These are phyloP conservation scores for Ispidina picta DNA, from an alignment of 2,797 vertebrate species.

Conservation along the genomic window DNA sequence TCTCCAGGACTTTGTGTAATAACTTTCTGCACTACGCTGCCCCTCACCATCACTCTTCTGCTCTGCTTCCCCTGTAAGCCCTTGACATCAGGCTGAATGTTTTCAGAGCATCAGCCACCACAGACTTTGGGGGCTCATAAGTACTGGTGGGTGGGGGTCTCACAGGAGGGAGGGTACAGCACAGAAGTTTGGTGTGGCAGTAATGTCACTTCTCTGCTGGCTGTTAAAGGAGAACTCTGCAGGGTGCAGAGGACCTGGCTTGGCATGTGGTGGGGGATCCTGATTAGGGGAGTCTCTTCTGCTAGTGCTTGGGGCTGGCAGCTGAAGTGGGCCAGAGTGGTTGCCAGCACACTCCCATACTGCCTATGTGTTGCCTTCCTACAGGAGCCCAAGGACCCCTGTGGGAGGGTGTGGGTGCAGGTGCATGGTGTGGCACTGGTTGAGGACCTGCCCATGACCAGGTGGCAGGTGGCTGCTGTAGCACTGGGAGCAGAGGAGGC, in stretches of 20 bases:
- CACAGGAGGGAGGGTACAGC: not conserved
- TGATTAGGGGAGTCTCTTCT: not conserved
- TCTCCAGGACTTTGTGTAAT: not conserved
- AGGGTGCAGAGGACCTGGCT: not conserved
- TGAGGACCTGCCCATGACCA: not conserved
- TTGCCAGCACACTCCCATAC: not conserved
- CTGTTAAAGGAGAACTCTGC: fast-evolving
- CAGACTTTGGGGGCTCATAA: fast-evolving
- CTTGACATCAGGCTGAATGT: fast-evolving
- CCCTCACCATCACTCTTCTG: not conserved
- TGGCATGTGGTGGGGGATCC: not conserved
- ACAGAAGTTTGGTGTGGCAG: not conserved
- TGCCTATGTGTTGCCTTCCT: not conserved
- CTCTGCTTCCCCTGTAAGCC: fast-evolving
- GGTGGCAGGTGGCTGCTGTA: not conserved
- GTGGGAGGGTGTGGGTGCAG: not conserved
- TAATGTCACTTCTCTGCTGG: not conserved
- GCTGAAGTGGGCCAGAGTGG: not conserved
- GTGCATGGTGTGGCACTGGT: fast-evolving
- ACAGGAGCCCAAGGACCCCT: fast-evolving
- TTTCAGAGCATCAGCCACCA: not conserved
- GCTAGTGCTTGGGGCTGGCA: not conserved
- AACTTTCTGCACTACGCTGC: not conserved
- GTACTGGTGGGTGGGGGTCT: not conserved
- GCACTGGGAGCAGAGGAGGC: fast-evolving